Conservation (phyloP, 2,797 vertebrate genomes). For the Pteropus rufus region DNA sequence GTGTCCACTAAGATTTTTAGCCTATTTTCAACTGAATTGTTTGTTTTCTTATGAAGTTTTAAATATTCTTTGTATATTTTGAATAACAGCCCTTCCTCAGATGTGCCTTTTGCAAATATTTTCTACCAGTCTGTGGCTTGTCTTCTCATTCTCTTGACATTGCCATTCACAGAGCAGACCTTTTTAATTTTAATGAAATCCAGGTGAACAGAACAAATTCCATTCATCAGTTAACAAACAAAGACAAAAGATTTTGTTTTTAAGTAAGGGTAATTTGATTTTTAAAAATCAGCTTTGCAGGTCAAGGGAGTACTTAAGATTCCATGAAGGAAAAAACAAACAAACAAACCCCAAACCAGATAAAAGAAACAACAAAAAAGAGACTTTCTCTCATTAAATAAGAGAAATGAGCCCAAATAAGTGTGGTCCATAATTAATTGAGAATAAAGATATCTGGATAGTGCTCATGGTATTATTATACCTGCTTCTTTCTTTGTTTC, state of each 20-base stretch:
- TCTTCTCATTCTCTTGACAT: background rate
- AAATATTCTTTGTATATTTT: background rate
- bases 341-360: background rate
- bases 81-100: background rate
- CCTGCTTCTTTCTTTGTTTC: too few relatives aligned
- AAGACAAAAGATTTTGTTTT: background rate
- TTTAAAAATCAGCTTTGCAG: background rate
- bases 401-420: background rate
- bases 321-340: background rate
- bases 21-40: background rate
- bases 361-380: background rate
- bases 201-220: background rate
- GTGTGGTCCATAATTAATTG: background rate
- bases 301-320: background rate
- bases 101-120: background rate
- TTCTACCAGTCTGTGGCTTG: background rate
- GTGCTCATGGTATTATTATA: background rate
- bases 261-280: background rate
- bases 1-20: background rate
- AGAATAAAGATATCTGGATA: background rate
- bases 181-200: background rate
- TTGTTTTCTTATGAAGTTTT: background rate
- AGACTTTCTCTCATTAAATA: background rate
- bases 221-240: background rate
- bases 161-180: background rate